A percentile compares a stretch with the other conserved stretches of the same genome.
These are phyloP conservation scores for Idaea straminata DNA, from an alignment of 2,888 invertebrate genomes.

Conservation along the genomic window DNA sequence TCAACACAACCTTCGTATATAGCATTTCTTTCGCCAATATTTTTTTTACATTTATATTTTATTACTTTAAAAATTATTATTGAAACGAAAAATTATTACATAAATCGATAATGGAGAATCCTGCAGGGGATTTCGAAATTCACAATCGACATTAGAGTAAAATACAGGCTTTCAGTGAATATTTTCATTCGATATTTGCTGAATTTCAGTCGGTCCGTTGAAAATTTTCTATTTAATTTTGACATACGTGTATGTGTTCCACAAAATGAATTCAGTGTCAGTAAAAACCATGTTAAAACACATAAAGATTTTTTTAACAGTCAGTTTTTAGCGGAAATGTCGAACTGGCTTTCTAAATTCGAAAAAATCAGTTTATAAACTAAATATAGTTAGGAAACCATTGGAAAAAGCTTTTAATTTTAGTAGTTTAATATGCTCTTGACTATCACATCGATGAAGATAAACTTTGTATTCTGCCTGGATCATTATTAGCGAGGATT, in stretches of 20 bases:
- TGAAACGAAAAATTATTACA: conserved; percentile 48
- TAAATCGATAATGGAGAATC: conserved; percentile 56
- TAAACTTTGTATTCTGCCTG: too few species aligned
- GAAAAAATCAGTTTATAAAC: too few species aligned
- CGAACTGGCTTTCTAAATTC: too few species aligned
- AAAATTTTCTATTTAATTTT: conserved; percentile 11
- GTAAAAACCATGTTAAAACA: conserved; percentile 1
- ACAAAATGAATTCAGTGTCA: conserved; percentile 3
- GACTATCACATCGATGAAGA: too few species aligned
- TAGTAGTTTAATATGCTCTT: too few species aligned
- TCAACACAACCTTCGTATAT: not conserved
- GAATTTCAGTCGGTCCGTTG: conserved; percentile 14
- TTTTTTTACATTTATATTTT: conserved; percentile 10
- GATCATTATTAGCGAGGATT: too few species aligned
- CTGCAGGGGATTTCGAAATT: conserved; percentile 36
- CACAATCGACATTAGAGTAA: conserved; percentile 14
- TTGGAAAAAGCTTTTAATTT: too few species aligned
- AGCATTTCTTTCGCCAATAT: not conserved
- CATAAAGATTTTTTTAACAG: not conserved
- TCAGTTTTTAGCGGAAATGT: too few species aligned
- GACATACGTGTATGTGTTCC: not conserved
- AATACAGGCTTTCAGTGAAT: conserved; percentile 22
- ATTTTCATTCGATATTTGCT: conserved; percentile 23
- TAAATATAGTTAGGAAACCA: too few species aligned
- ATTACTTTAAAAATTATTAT: conserved; percentile 44